Evolutionary conservation across 1,140 invertebrate genomes (phyloP).

Genomic region (Daktulosphaira vitifoliae): DNA sequence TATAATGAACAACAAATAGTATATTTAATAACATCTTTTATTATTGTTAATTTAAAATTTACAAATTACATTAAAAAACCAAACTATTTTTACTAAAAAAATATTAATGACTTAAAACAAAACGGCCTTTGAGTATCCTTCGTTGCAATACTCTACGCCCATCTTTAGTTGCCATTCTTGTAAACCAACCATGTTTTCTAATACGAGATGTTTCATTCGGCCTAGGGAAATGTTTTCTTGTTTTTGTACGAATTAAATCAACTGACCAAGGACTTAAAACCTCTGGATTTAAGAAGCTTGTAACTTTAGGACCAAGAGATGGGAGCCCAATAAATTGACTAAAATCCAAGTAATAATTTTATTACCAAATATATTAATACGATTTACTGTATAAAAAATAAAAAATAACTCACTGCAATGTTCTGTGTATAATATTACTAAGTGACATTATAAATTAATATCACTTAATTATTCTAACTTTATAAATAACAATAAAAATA

Average conservation of each 20-base stretch:
- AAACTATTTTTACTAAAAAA: neutral
- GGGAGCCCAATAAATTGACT: constrained; percentile 3
- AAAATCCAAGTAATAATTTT: constrained; percentile 1
- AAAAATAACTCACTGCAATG: constrained; percentile 11
- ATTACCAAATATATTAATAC: neutral
- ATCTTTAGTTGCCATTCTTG: constrained; percentile 55
- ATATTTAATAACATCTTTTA: too few relatives aligned
- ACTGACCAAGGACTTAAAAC: constrained; percentile 13
- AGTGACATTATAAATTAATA: constrained; percentile 4
- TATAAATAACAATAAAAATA: too few relatives aligned
- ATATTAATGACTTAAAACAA: constrained; percentile 57
- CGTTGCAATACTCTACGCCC: constrained; percentile 63
- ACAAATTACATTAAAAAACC: too few relatives aligned
- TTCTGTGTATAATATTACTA: neutral
- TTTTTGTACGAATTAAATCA: constrained; percentile 43
- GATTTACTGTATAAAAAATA: neutral
- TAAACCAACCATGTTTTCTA: constrained; percentile 57
- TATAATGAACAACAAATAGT: too few relatives aligned
- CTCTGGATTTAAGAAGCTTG: constrained; percentile 1
- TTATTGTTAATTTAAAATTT: too few relatives aligned
- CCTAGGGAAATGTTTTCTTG: constrained; percentile 60
- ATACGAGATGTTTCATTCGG: constrained; percentile 62
- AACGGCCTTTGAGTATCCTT: constrained; percentile 62
- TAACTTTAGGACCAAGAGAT: neutral
- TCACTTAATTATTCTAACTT: too few relatives aligned